These are phyloP conservation scores for Drosophila birchii DNA, from an alignment of 2,888 invertebrate species.

Conservation along the genomic window DNA sequence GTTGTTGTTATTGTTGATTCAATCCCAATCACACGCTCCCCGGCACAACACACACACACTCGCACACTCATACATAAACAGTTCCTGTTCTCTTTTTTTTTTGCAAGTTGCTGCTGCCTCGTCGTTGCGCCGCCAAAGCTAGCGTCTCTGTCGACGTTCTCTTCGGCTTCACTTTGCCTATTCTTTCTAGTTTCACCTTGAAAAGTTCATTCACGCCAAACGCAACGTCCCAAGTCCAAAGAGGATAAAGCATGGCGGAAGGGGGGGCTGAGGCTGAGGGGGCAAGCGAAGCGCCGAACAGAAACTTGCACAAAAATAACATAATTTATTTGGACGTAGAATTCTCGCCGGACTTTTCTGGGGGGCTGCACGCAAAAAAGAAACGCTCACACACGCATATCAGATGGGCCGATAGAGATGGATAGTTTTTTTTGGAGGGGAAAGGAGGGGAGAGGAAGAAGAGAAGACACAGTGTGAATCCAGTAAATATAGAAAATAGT, in stretches of 20 bases:
- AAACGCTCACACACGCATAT: slow-evolving; percentile 36
- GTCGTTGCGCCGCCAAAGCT: slow-evolving; percentile 20
- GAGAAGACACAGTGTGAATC: neutral
- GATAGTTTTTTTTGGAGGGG: neutral
- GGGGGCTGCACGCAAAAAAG: slow-evolving; percentile 64
- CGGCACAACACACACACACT: slow-evolving; percentile 48
- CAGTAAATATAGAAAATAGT: neutral
- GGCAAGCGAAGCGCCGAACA: slow-evolving; percentile 35
- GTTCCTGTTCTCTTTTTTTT: slow-evolving; percentile 67
- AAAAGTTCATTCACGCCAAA: slow-evolving; percentile 83
- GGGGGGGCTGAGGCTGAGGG: slow-evolving; percentile 12
- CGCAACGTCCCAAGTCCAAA: slow-evolving; percentile 73
- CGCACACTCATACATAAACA: slow-evolving; percentile 32
- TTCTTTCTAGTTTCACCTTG: slow-evolving; percentile 82
- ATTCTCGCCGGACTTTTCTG: slow-evolving; percentile 29
- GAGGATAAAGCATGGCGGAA: slow-evolving; percentile 30
- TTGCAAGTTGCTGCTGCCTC: slow-evolving; percentile 52
- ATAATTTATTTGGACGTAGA: slow-evolving; percentile 73
- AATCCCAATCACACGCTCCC: slow-evolving; percentile 74
- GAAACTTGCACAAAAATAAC: slow-evolving; percentile 81
- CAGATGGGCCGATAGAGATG: slow-evolving; percentile 22
- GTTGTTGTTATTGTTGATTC: slow-evolving; percentile 31
- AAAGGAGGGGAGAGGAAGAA: neutral
- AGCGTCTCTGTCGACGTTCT: slow-evolving; percentile 36
- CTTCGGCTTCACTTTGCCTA: slow-evolving; percentile 66